phyloP scores from a whole-genome alignment of 2,113 vertebrate species.

The Cyprinodon variegatus region DNA sequence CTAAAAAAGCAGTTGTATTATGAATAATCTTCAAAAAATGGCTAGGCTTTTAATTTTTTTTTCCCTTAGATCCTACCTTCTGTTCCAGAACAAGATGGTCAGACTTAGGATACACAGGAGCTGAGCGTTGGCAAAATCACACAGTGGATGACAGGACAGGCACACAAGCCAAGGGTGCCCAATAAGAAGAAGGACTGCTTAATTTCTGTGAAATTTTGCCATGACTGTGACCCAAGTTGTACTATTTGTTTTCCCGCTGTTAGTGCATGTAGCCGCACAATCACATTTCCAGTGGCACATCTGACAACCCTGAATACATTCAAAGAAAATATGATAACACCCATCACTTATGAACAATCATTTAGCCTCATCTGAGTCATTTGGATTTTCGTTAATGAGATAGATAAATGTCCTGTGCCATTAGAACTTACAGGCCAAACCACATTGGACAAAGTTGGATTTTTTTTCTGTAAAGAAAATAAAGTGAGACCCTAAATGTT shows the following conservation, averaged over 20 bases:
- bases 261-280: background rate
- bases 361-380: background rate
- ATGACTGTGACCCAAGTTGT: background rate
- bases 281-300: background rate
- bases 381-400: too few species aligned
- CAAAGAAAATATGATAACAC: background rate
- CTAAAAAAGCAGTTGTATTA: too few species aligned
- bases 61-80: too few species aligned
- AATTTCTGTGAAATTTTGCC: background rate
- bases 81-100: too few species aligned
- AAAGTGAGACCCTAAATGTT: too few species aligned
- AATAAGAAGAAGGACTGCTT: background rate
- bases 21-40: too few species aligned
- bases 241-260: background rate
- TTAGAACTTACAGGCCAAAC: too few species aligned
- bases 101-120: background rate
- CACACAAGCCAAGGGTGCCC: background rate
- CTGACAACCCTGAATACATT: background rate
- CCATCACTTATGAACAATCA: background rate
- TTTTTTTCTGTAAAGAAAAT: too few species aligned
- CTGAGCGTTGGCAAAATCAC: background rate
- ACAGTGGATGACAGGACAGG: background rate
- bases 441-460: too few species aligned
- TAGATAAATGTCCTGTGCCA: too few species aligned
- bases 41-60: too few species aligned